Percentiles rank a stretch among this genome's conserved stretches.
phyloP scores from a whole-genome alignment of 2,113 vertebrate species.

The Rhinolophus sinicus region DNA sequence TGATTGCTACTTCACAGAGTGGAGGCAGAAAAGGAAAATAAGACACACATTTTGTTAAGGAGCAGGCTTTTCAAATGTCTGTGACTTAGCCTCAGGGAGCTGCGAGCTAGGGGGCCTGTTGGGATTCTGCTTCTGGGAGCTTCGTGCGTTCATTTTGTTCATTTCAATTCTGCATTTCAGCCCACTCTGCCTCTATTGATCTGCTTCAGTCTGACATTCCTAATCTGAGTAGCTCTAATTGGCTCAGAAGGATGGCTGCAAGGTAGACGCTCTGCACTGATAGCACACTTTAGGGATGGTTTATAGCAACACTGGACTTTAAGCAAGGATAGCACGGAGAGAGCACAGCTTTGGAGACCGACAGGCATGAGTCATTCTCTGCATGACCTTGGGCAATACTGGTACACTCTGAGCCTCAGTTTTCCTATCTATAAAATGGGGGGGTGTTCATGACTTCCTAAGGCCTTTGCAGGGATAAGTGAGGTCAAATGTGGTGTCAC shows the following conservation, averaged over 20 bases:
- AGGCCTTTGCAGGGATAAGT: neutral
- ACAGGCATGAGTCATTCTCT: neutral
- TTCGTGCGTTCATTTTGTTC: slow-evolving; percentile 1
- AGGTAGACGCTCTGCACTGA: neutral
- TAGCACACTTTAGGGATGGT: neutral
- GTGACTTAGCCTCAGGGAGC: slow-evolving; percentile 26
- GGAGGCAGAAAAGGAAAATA: slow-evolving; percentile 32
- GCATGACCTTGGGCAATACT: neutral
- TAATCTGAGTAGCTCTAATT: neutral
- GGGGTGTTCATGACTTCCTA: neutral
- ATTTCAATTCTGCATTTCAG: neutral
- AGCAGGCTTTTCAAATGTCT: slow-evolving; percentile 56
- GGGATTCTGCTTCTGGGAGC: slow-evolving; percentile 47
- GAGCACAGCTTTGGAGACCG: neutral
- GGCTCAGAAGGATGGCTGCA: neutral
- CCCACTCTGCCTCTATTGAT: slow-evolving; percentile 10
- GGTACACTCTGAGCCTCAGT: neutral
- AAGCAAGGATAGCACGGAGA: neutral
- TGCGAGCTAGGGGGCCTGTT: neutral
- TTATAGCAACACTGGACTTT: neutral
- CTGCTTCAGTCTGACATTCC: neutral
- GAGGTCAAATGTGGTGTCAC: neutral
- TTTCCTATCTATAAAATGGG: neutral
- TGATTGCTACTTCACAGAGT: slow-evolving; percentile 61
- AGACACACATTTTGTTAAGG: neutral